Percentiles rank a stretch among this genome's conserved stretches.
phyloP scores from a whole-genome alignment of 2,797 vertebrate genomes.

The Microctenopoma lineatum region DNA sequence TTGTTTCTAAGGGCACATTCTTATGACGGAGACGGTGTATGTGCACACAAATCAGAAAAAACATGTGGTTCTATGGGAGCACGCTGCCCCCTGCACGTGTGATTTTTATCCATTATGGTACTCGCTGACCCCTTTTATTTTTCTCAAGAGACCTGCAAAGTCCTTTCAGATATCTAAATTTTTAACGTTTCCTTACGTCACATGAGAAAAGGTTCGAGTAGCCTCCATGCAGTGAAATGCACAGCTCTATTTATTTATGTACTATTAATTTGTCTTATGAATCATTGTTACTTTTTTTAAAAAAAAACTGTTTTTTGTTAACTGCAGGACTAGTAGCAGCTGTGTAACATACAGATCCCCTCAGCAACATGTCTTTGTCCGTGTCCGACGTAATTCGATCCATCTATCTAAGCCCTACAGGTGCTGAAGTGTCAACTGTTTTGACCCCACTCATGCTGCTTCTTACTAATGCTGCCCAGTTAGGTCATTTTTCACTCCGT shows the following conservation, averaged over 20 bases:
- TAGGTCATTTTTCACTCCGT: constrained; percentile 19
- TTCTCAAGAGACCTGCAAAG: constrained; percentile 22
- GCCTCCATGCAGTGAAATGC: constrained; percentile 73
- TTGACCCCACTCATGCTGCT: constrained; percentile 42
- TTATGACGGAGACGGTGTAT: constrained; percentile 66
- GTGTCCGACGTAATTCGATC: constrained; percentile 28
- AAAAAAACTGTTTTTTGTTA: constrained; percentile 17
- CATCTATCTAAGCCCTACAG: constrained; percentile 43
- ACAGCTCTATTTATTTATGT: constrained; percentile 81
- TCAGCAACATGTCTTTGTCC: constrained; percentile 55
- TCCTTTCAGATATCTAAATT: constrained; percentile 25
- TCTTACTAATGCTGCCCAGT: constrained; percentile 38
- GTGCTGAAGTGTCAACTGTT: constrained; percentile 42
- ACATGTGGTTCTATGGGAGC: constrained; percentile 39
- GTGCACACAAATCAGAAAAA: constrained; percentile 46
- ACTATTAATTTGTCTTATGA: constrained; percentile 69
- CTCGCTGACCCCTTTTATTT: constrained; percentile 48
- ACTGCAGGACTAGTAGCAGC: constrained; percentile 81
- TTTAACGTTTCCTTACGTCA: constrained; percentile 34
- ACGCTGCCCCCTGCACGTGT: constrained; percentile 70
- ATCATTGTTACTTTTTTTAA: constrained; percentile 48
- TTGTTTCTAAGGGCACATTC: constrained; percentile 79
- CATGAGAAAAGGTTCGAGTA: constrained; percentile 55
- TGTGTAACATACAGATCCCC: constrained; percentile 81
- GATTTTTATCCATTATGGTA: constrained; percentile 59